Conservation (phyloP, 2,888 invertebrate species). For the Cosmia trapezina region DNA sequence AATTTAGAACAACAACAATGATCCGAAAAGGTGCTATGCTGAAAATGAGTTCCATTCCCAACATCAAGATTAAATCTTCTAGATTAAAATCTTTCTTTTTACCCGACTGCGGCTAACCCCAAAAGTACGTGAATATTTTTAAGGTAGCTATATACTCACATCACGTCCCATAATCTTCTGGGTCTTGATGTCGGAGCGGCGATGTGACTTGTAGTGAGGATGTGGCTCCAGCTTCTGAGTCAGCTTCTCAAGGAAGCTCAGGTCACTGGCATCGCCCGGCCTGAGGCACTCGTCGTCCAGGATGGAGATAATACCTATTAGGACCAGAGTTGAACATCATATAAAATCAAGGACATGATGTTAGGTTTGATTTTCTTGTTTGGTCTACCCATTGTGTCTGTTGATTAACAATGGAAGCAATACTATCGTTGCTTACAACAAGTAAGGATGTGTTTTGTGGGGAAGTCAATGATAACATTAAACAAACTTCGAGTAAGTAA, state of each 20-base stretch:
- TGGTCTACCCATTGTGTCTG: no score
- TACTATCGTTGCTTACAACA: background rate
- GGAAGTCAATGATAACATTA: background rate
- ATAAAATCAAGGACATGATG: background rate
- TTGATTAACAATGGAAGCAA: background rate
- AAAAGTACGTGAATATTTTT: no score
- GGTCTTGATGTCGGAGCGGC: slow-evolving; percentile 93
- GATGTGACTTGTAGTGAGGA: slow-evolving; percentile 95
- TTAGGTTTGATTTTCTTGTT: background rate
- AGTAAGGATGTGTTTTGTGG: background rate
- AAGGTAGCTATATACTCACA: slow-evolving; percentile 85
- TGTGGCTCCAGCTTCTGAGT: slow-evolving; percentile 93
- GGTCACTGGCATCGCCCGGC: slow-evolving; percentile 96
- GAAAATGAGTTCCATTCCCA: no score
- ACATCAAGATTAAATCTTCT: background rate
- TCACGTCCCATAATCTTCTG: slow-evolving; percentile 96
- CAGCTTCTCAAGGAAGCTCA: slow-evolving; percentile 95
- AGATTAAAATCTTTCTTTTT: background rate
- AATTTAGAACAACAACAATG: no score
- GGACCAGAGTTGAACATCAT: background rate
- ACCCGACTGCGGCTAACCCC: background rate
- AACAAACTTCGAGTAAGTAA: background rate
- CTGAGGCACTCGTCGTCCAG: slow-evolving; percentile 98
- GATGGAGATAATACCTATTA: slow-evolving; percentile 94
- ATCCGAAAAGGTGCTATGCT: no score